Conservation (phyloP, 2,888 invertebrate species). For the Leptopilina drosophilae region DNA sequence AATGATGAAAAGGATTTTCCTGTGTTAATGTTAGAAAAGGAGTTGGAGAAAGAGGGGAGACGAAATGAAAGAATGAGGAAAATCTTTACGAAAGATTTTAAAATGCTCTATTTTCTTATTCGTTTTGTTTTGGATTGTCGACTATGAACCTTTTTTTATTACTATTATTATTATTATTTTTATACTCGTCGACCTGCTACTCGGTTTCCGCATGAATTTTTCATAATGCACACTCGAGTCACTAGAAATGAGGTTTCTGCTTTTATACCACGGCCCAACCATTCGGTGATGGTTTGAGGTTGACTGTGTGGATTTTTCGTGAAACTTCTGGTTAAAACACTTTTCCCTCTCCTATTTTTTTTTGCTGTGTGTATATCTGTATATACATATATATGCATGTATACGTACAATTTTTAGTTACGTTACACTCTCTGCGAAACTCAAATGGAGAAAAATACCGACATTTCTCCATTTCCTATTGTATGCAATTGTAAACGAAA, state of each 20-base stretch:
- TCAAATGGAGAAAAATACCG: not conserved
- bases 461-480: not conserved
- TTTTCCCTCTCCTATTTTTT: not conserved
- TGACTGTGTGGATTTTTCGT: not conserved
- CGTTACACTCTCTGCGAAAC: not conserved
- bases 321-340: not conserved
- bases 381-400: not conserved
- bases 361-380: not conserved
- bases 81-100: not conserved
- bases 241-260: constrained; percentile 28
- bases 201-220: constrained; percentile 23
- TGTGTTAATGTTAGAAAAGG: too few species aligned
- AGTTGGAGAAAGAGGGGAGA: too few species aligned
- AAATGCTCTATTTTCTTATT: not conserved
- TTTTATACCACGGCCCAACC: not conserved
- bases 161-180: constrained; percentile 8
- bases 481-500: not conserved
- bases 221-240: constrained; percentile 25
- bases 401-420: not conserved
- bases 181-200: constrained; percentile 5
- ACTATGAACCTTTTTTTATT: not conserved
- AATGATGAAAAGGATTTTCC: too few species aligned
- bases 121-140: not conserved
- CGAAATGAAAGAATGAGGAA: not conserved
- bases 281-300: constrained; percentile 18